phyloP scores from a whole-genome alignment of 1,140 invertebrate species.

The Tetraneura akinire region DNA sequence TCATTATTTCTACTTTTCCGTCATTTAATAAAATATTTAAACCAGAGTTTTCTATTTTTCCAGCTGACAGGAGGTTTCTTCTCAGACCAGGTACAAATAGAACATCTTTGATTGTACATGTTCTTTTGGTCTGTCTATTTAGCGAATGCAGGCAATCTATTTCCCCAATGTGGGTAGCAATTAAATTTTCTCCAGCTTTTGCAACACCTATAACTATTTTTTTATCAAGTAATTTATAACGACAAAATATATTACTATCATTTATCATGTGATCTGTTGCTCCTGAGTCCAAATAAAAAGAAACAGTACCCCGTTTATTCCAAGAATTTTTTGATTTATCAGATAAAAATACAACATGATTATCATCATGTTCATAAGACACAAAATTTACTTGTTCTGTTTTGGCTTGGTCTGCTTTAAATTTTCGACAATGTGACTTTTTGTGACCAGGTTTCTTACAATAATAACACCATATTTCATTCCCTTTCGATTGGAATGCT shows the following conservation, averaged over 20 bases:
- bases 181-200: neutral
- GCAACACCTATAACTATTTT: neutral
- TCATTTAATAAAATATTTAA: neutral
- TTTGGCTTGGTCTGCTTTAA: neutral
- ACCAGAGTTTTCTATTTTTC: slow-evolving; percentile 22
- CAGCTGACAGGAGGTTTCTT: neutral
- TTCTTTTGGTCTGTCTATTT: neutral
- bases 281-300: neutral
- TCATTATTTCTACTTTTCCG: neutral
- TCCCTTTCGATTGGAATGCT: neutral
- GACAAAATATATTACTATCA: neutral
- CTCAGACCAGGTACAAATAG: neutral
- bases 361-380: neutral
- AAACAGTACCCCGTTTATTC: neutral
- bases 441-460: slow-evolving; percentile 8
- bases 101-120: neutral
- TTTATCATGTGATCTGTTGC: neutral
- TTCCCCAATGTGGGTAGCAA: neutral
- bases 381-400: neutral
- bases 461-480: neutral
- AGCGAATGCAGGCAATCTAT: neutral
- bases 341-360: neutral
- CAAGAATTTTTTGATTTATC: neutral
- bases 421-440: slow-evolving; percentile 18
- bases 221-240: neutral